Conservation (phyloP, 1,140 invertebrate species). For the Vanessa tameamea region DNA sequence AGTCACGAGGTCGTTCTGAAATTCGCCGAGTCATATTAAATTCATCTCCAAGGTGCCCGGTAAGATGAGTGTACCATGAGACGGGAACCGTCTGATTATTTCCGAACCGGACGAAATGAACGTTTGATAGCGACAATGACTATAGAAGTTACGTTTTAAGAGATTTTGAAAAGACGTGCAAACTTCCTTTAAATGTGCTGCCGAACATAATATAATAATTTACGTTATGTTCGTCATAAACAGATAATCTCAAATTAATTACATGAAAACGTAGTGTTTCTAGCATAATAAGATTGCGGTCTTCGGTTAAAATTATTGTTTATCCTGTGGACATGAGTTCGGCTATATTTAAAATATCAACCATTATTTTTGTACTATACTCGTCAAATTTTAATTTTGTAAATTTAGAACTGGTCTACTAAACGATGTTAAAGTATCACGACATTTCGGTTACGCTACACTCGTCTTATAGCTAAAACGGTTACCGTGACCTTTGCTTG, state of each 20-base stretch:
- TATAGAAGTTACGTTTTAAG: neutral
- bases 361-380: too few species aligned
- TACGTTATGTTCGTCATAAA: too few species aligned
- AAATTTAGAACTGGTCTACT: neutral
- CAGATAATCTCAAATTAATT: too few species aligned
- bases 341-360: neutral
- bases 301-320: too few species aligned
- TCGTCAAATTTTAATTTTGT: neutral
- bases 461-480: constrained; percentile 30
- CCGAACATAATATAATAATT: too few species aligned
- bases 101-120: constrained; percentile 33
- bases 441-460: constrained; percentile 27
- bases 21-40: constrained; percentile 65
- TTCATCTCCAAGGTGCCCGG: constrained; percentile 58
- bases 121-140: constrained; percentile 14
- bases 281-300: too few species aligned
- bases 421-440: constrained; percentile 29
- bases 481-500: constrained; percentile 56
- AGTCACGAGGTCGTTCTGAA: constrained; percentile 36
- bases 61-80: constrained; percentile 51
- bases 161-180: too few species aligned
- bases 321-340: too few species aligned
- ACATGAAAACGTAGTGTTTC: too few species aligned
- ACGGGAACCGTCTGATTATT: constrained; percentile 51
- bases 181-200: too few species aligned